phyloP scores from a whole-genome alignment of 2,797 vertebrate species.

The Cuniculus paca region DNA sequence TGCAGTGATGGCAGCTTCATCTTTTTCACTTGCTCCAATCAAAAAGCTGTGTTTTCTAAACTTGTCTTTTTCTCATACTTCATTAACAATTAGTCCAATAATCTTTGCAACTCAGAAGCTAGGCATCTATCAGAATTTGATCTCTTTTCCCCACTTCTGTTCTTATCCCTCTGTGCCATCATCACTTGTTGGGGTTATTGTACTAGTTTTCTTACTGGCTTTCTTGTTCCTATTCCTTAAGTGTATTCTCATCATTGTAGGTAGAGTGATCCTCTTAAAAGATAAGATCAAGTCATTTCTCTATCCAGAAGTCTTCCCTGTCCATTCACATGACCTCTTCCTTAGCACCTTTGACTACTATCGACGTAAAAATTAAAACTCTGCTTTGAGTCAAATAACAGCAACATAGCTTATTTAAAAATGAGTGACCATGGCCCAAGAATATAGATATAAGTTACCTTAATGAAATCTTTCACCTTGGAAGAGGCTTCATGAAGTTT shows the following conservation, averaged over 20 bases:
- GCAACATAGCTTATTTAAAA: not conserved
- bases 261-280: not conserved
- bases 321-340: not conserved
- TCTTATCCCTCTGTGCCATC: not conserved
- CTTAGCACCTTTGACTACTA: not conserved
- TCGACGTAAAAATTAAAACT: not conserved
- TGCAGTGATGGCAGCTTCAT: not conserved
- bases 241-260: not conserved
- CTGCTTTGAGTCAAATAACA: not conserved
- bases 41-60: not conserved
- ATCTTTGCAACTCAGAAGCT: not conserved
- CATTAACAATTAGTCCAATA: not conserved
- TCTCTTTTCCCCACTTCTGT: not conserved
- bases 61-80: not conserved
- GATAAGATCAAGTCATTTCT: not conserved
- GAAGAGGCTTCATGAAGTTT: not conserved
- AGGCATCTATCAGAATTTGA: not conserved
- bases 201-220: not conserved
- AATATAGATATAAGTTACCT: not conserved
- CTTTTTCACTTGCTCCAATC: not conserved
- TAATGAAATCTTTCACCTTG: not conserved
- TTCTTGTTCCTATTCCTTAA: not conserved
- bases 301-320: not conserved
- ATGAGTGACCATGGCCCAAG: not conserved
- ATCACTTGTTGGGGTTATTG: accelerated